Base-by-base conservation (phyloP, 2,888 invertebrate genomes). In the Synanthedon formicaeformis region DNA sequence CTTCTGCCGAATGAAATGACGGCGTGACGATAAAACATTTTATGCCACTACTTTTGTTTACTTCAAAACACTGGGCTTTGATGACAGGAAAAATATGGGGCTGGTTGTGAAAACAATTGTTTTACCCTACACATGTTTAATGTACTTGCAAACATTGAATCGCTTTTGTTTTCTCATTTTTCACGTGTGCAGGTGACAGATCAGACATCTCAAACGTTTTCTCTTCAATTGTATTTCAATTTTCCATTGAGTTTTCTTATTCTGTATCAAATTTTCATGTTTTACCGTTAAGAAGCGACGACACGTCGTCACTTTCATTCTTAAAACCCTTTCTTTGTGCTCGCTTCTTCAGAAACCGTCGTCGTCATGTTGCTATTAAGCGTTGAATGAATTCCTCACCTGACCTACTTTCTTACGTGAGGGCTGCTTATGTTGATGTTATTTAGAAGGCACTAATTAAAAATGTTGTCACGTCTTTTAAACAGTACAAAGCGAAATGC, bases 1-100 rank as follows among this genome's bases (percentile, higher is more conserved):
- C 65, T 64, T 61, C 65, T 56, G 12, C 54, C 52, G 58, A 63
- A 65, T 64, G 56, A 61, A 62, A 64, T 58, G 64, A 58, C 66
- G 67, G 63, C 63, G 68, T 61, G 64, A 62, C 69, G 71, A 80
- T 78, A 82, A 81, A 81, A 81, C 76, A 75, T 81, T 82, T 81
- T 75, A 78, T 73, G 69, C 69, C 71, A 73, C 73, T 69, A 71
- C 73, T 78, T 74, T 77, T 81, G 76, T 81, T 81, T 76, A 75
- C 69, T 74, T 73, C 73, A 75, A 75, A 75, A 71, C 60, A 62
- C 66, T 49, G 63, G 65, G 69, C 69, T 69, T 61, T 56, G 67
- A 66, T 69, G 69, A 66, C 66, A 65, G 62, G 60, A 53, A 63
- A 71, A 13, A 16, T 69, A 66, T 68, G 56, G 63, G 66, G 60